A percentile compares a stretch with the other conserved stretches of the same genome.
Evolutionary conservation across 2,888 invertebrate genomes (phyloP).

Genomic region (Timema podura): DNA sequence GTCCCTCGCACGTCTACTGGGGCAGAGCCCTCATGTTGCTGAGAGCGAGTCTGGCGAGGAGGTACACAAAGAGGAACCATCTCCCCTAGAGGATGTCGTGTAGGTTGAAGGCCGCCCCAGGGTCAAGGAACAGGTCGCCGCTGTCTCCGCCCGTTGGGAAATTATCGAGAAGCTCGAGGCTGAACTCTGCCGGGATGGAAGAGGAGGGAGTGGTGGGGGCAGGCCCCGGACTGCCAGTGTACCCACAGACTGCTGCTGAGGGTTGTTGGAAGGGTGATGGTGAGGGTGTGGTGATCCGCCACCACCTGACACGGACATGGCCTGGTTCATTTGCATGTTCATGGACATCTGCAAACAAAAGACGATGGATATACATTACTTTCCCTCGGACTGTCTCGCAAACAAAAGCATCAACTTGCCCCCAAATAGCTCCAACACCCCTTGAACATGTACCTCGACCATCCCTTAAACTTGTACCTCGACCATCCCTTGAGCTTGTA

Average conservation of each 20-base stretch:
- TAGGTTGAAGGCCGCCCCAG: conserved; percentile 61
- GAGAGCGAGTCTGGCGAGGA: too few relatives aligned
- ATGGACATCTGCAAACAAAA: conserved; percentile 50
- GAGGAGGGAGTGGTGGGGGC: conserved; percentile 40
- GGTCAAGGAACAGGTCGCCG: conserved; percentile 71
- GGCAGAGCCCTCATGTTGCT: too few relatives aligned
- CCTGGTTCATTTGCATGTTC: conserved; percentile 47
- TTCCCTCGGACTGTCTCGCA: too few relatives aligned
- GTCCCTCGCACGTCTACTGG: too few relatives aligned
- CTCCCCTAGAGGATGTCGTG: conserved; percentile 55
- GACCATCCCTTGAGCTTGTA: too few relatives aligned
- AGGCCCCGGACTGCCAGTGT: conserved; percentile 34
- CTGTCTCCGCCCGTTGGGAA: conserved; percentile 70
- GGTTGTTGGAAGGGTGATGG: conserved; percentile 36
- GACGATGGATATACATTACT: too few relatives aligned
- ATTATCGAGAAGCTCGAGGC: conserved; percentile 81
- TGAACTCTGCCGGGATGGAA: conserved; percentile 56
- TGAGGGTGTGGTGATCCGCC: conserved; percentile 24
- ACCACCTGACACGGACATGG: conserved; percentile 41
- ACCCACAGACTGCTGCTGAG: conserved; percentile 40
- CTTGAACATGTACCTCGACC: too few relatives aligned
- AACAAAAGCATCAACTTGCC: too few relatives aligned
- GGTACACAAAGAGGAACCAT: too few relatives aligned
- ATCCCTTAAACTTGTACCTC: too few relatives aligned
- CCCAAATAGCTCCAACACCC: too few relatives aligned